Base-by-base conservation (phyloP, 23 tunicate species). In the Styela plicata region DNA sequence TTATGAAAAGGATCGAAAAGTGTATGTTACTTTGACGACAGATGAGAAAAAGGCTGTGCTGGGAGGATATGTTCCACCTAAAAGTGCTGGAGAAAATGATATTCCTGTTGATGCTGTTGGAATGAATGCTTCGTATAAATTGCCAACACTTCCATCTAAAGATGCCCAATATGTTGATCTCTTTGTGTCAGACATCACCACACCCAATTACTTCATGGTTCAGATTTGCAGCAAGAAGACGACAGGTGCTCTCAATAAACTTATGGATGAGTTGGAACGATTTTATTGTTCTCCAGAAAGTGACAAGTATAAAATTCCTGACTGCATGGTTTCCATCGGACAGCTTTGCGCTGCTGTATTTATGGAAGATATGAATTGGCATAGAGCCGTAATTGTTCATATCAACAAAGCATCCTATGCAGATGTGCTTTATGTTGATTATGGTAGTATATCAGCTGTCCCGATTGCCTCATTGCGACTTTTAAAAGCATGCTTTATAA, bases 361-460 rank as follows among this genome's bases (percentile, higher is more conserved):
- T 63, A 78, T 71, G 35, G 89, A 84, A 34, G 97, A 91, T 61
- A 83, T 86, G 69, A 91, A 91, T 61, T 91, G 97, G 97, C 89
- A 91, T 70, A 64, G 97, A 62, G 97, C 90, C 21, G 63, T 91
- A 20, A 70, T 91, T 30, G 73, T 69, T 3, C 68, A 78, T 2
- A 78, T 34, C 25, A 32, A 64, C 30, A 37, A 90, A 79, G 71
- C 84, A 61, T 87, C 86, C 3, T 91, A 83, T 63, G 97, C 82
- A 0, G 79, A 86, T 34, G 90, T 91, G 19, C 26, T 84, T 24
- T 91, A 75, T 63, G 97, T 91, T 5, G 97, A 91, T 53, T 91
- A 91, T 69, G 97, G 97, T 1, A 89, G 78, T 61, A 63, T 78
- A 20, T 86, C 97, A 3, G 70, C 90, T 20, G 97, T 91, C 13